phyloP scores from a whole-genome alignment of 1,140 invertebrate genomes.

The Episyrphus balteatus region DNA sequence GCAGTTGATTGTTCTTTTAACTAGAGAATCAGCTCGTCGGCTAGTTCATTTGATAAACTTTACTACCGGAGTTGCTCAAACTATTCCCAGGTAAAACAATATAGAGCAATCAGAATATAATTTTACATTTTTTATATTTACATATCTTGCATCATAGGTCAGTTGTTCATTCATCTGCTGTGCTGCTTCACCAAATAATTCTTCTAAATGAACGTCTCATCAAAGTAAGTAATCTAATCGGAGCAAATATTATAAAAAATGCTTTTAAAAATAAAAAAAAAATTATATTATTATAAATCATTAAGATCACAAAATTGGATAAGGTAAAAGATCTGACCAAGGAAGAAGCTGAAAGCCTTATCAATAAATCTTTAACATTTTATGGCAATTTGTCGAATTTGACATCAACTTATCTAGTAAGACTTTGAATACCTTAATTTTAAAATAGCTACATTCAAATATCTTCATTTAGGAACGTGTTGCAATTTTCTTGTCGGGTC shows the following conservation, averaged over 20 bases:
- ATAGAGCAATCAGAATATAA: too few species aligned
- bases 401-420: constrained; percentile 28
- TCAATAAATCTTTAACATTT: constrained; percentile 25
- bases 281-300: constrained; percentile 4
- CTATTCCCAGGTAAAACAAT: constrained; percentile 48
- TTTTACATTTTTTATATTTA: too few species aligned
- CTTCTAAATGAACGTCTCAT: constrained; percentile 22
- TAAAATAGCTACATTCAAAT: background rate
- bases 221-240: constrained; percentile 1
- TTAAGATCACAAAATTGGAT: constrained; percentile 27
- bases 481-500: constrained; percentile 29
- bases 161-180: constrained; percentile 26
- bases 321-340: constrained; percentile 27
- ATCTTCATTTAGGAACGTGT: constrained; percentile 23
- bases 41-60: constrained; percentile 67
- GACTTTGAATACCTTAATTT: background rate
- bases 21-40: constrained; percentile 58
- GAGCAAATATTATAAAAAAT: background rate
- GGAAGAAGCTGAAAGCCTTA: constrained; percentile 29
- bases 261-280: too few species aligned
- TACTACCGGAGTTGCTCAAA: constrained; percentile 42
- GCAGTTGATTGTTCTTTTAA: constrained; percentile 58
- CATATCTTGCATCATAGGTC: constrained; percentile 10
- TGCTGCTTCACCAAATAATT: constrained; percentile 28
- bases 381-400: constrained; percentile 24